Evolutionary conservation across 2,113 vertebrate genomes (phyloP), one percentile per base, ranked within the genome.

Genomic region (Hoplias malabaricus): DNA sequence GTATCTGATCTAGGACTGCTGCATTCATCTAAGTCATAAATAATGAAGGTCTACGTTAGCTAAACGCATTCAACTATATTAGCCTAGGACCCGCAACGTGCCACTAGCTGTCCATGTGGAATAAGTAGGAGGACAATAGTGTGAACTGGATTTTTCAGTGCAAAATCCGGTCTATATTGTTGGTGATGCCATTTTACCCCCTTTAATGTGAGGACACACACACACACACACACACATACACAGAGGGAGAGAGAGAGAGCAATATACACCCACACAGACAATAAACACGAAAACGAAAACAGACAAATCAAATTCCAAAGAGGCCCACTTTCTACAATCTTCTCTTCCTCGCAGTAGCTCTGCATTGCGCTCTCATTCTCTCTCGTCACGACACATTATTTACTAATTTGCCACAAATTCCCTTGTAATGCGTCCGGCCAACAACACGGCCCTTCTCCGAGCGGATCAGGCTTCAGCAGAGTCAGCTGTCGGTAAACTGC

Each of bases 361-460:
- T 56, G 29, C 61, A 34, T 59, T 67, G 27, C 33, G 40, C 11
- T 34, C 73, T n/a, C 38, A 48, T 73, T 74, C 65, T 63, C 5
- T 11, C 42, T 33, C 31, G 36, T 69, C 78, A 67, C 66, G 57
- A 66, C 67, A 19, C 40, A 69, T 80, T 76, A 76, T 80, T 80
- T 71, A 33, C 57, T 76, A 63, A 80, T 80, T 40, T 56, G 40
- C 66, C 43, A 61, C 53, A 75, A 76, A 46, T 54, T 16, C 69
- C 72, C 31, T 62, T 48, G 31, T 57, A 56, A 76, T 50, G 38
- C 68, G 25, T 77, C 43, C 62, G 50, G 42, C 42, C 57, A 34
- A 33, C 4, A 56, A n/a, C 50, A 34, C 36, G 7, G 13, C 33
- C 48, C 29, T 46, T 40, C 54, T n/a, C 50, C 36, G 10, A 69